Conservation (phyloP, 2,113 vertebrate genomes). For the Grammomys surdaster region DNA sequence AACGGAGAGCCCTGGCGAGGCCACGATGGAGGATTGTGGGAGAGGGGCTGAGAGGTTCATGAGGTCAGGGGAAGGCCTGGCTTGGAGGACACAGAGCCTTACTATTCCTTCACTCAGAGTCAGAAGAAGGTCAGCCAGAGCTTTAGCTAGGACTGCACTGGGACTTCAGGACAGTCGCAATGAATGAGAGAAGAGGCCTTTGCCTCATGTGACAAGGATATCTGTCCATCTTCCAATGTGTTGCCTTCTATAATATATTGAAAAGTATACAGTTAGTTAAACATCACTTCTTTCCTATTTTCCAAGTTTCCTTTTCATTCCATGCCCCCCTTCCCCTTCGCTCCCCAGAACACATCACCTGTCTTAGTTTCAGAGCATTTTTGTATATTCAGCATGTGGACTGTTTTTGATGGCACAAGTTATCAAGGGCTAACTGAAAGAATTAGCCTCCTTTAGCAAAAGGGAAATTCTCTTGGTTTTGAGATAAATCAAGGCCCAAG, state of each 20-base stretch:
- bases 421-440: constrained; percentile 56
- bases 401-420: constrained; percentile 74
- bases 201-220: accelerated
- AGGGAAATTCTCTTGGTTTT: constrained; percentile 69
- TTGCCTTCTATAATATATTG: not conserved
- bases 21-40: constrained; percentile 86
- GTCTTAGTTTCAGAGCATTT: not conserved
- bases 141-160: constrained; percentile 47
- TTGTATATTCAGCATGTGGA: constrained; percentile 13
- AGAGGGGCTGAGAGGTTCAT: constrained; percentile 85
- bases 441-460: constrained; percentile 33
- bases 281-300: not conserved
- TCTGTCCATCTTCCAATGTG: not conserved
- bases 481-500: constrained; percentile 76
- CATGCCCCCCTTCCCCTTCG: not conserved
- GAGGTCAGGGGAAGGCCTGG: constrained; percentile 90
- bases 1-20: constrained; percentile 88
- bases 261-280: not conserved
- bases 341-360: not conserved
- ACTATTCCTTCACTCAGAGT: constrained; percentile 86
- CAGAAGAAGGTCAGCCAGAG: constrained; percentile 89
- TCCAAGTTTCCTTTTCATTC: not conserved
- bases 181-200: accelerated
- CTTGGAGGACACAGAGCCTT: constrained; percentile 86
- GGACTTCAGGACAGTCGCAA: not conserved